Percentiles rank a stretch among this genome's conserved stretches.
phyloP scores from a whole-genome alignment of 2,888 invertebrate species.

The Aphodius sticticus region DNA sequence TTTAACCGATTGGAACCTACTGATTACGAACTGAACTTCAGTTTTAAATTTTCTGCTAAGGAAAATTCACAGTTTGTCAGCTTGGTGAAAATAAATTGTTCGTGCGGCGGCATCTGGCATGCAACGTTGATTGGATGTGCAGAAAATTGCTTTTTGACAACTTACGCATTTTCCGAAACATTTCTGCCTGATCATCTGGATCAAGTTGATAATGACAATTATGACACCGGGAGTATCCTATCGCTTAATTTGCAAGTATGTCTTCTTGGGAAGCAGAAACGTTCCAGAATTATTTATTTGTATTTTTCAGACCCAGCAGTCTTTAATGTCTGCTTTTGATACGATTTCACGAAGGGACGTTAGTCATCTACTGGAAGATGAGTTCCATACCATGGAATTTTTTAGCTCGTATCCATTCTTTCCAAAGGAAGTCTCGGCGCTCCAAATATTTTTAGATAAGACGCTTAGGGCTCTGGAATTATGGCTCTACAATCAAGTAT shows the following conservation, averaged over 20 bases:
- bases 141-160: conserved; percentile 32
- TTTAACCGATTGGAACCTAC: neutral
- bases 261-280: neutral
- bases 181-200: conserved; percentile 18
- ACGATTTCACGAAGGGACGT: conserved; percentile 1
- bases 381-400: conserved; percentile 19
- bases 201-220: neutral
- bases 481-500: conserved; percentile 57
- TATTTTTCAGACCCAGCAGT: neutral
- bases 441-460: neutral
- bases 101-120: conserved; percentile 6
- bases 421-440: neutral
- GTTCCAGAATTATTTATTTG: conserved; percentile 4
- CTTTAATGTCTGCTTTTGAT: conserved; percentile 9
- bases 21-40: conserved; percentile 14
- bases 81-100: conserved; percentile 8
- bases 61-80: neutral
- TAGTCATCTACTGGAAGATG: neutral
- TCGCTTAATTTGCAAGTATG: neutral
- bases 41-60: conserved; percentile 6
- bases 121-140: conserved; percentile 16
- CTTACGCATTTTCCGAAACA: conserved; percentile 22
- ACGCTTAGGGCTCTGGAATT: conserved; percentile 51
- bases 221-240: neutral
- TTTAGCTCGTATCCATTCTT: conserved; percentile 21